These are phyloP conservation scores for Atrina japonica DNA, from an alignment of 2,888 invertebrate genomes.

Conservation along the genomic window DNA sequence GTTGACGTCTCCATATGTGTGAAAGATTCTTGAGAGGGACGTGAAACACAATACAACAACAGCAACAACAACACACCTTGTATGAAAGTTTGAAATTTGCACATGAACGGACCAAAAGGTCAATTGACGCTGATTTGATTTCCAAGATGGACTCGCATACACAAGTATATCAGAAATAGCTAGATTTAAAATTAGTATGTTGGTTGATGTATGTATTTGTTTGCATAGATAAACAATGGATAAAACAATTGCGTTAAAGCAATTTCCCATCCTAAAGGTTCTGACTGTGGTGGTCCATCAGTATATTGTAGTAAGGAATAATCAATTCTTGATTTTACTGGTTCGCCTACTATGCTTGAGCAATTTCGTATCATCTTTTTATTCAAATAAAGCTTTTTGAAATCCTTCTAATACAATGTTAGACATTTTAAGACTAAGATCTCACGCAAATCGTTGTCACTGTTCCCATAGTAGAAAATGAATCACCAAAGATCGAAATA, in stretches of 20 bases:
- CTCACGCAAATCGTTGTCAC: too few species aligned
- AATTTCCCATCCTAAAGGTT: slow-evolving; percentile 58
- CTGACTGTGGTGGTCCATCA: slow-evolving; percentile 33
- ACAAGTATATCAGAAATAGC: slow-evolving; percentile 73
- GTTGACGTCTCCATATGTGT: too few species aligned
- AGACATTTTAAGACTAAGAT: too few species aligned
- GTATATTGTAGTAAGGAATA: slow-evolving; percentile 30
- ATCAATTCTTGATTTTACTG: background rate
- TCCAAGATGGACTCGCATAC: slow-evolving; percentile 77
- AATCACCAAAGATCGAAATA: too few species aligned
- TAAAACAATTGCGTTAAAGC: slow-evolving; percentile 66
- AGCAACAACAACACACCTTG: slow-evolving; percentile 62
- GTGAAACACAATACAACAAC: background rate
- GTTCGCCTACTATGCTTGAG: slow-evolving; percentile 1
- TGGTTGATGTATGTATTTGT: slow-evolving; percentile 69
- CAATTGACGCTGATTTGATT: slow-evolving; percentile 66
- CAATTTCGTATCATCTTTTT: background rate
- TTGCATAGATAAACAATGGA: slow-evolving; percentile 66
- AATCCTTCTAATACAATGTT: too few species aligned
- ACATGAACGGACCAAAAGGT: slow-evolving; percentile 71
- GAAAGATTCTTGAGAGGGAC: too few species aligned
- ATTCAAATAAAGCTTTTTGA: too few species aligned
- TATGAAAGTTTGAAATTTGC: slow-evolving; percentile 71
- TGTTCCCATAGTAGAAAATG: too few species aligned
- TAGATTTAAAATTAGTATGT: slow-evolving; percentile 71